A percentile compares a stretch with the other conserved stretches of the same genome.
Conservation (phyloP, 2,888 invertebrate species). For the Drosophila sordidula region DNA sequence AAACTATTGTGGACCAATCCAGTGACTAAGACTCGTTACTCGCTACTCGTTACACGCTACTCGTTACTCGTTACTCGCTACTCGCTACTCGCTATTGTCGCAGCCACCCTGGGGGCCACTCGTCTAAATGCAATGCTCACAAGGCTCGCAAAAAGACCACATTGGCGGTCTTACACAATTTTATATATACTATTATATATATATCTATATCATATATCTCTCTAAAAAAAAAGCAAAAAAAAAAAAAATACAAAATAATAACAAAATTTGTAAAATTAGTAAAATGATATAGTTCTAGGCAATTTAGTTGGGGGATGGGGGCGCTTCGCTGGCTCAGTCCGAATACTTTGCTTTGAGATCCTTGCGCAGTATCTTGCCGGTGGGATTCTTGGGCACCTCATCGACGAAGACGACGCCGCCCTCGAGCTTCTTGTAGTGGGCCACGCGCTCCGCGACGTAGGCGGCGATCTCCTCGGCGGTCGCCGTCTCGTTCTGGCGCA, state of each 20-base stretch:
- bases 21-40: constrained; percentile 28
- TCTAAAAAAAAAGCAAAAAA: too few species aligned
- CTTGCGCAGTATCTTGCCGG: constrained; percentile 91
- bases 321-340: constrained; percentile 57
- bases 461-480: constrained; percentile 87
- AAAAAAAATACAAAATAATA: constrained; percentile 5
- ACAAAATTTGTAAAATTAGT: constrained; percentile 8
- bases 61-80: constrained; percentile 16
- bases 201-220: not conserved
- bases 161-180: constrained; percentile 4
- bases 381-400: constrained; percentile 90
- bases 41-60: constrained; percentile 11
- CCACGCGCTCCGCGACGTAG: constrained; percentile 89
- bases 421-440: constrained; percentile 90
- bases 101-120: constrained; percentile 28
- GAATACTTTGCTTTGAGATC: constrained; percentile 85
- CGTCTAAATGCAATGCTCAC: constrained; percentile 50
- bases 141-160: constrained; percentile 11
- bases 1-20: constrained; percentile 62
- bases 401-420: constrained; percentile 89
- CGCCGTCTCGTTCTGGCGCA: constrained; percentile 85
- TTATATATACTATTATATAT: too few species aligned
- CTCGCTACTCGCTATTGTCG: constrained; percentile 20
- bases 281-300: constrained; percentile 2
- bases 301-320: not conserved